phyloP scores from a whole-genome alignment of 2,888 invertebrate species.

The Oxytorus armatus region DNA sequence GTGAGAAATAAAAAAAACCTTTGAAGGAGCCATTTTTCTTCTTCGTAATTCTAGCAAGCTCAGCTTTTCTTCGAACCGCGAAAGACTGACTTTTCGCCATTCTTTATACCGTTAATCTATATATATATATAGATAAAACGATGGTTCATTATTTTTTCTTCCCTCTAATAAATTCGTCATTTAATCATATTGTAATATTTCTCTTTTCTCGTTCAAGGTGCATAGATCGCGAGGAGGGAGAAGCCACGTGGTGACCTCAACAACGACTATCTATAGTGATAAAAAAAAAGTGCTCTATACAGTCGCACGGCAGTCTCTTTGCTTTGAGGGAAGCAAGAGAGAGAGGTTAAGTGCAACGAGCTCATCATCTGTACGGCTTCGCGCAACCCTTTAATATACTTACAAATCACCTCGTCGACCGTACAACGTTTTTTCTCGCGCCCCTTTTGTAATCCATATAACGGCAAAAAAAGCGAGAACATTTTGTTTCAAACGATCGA shows the following conservation, averaged over 20 bases:
- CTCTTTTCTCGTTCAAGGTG: slow-evolving; percentile 12
- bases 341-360: slow-evolving; percentile 64
- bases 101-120: no score
- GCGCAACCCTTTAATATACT: slow-evolving; percentile 60
- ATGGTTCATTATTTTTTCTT: no score
- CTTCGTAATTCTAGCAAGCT: no score
- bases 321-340: not conserved
- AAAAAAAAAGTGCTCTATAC: slow-evolving; percentile 4
- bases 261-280: slow-evolving; percentile 43
- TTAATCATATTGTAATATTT: not conserved
- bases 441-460: slow-evolving; percentile 48
- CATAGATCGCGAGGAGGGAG: slow-evolving; percentile 12
- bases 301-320: slow-evolving; percentile 1
- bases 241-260: slow-evolving; percentile 58
- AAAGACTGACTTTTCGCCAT: no score
- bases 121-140: no score
- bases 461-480: not conserved
- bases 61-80: no score
- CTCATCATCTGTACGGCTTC: slow-evolving; percentile 60
- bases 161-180: not conserved
- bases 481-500: slow-evolving; percentile 28
- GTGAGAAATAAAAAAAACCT: no score
- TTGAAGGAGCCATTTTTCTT: no score
- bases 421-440: slow-evolving; percentile 38
- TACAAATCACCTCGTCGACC: slow-evolving; percentile 54